Base-by-base conservation (phyloP, 2,888 invertebrate species). In the Yponomeuta cagnagella region DNA sequence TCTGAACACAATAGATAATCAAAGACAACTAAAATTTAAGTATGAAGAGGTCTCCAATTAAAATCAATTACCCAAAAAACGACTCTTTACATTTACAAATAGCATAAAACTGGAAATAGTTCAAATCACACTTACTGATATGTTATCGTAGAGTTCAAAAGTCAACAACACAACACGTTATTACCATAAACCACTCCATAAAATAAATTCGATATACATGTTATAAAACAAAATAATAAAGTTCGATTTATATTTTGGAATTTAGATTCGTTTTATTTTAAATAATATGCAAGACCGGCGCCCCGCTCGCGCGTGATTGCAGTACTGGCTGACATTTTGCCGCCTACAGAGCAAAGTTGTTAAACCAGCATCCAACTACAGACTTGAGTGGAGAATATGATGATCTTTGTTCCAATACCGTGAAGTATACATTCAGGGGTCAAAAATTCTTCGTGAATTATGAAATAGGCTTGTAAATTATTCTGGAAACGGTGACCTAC, bases 251-350 rank as follows among this genome's bases (percentile, higher is more conserved):
- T 73, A 70, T 70, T 74, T 71, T 76, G 75, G 74, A 72, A 71
- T 80, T 82, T 78, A 79, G 75, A 72, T 75, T 77, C 71, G 72
- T 74, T 74, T 71, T 72, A 68, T 75, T 71, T 77, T 71, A 73
- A 71, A 73, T 75, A 73, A 79, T 73, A 73, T 71, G 75, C 72
- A 75, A 68, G 67, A 69, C 71, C 73, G 76, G 76, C 82, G 80
- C 77, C 76, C 75, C 73, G 70, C 67, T 69, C 74, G 75, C 74
- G 63, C 74, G 71, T 71, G 73, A 73, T 73, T 73, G 74, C 73
- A 73, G 76, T 76, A 78, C 78, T 78, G 74, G 73, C 75, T 78
- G 78, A 75, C 77, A 78, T 78, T 77, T 77, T 74, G 73, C 72
- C 70, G 72, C 68, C 77, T 75, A 74, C 75, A 75, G 74, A 78